Evolutionary conservation across 2,113 vertebrate genomes (phyloP).

Genomic region (Pampusana beccarii): DNA sequence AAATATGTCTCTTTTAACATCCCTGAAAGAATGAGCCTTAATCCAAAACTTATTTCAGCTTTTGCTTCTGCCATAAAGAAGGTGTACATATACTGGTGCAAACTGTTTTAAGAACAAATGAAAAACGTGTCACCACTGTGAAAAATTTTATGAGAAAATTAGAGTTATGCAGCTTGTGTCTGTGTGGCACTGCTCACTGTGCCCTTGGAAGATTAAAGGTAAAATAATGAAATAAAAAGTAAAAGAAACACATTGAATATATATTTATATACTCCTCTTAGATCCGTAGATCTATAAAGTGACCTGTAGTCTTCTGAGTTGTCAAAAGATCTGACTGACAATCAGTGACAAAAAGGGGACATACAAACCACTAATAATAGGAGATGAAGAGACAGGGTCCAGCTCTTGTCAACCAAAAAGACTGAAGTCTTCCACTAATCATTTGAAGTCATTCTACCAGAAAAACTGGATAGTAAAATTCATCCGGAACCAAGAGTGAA

Average conservation of each 20-base stretch:
- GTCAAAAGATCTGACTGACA: background rate
- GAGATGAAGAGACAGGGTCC: background rate
- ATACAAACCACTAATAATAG: background rate
- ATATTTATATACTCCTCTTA: background rate
- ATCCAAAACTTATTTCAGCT: background rate
- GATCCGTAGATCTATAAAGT: background rate
- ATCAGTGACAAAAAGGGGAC: background rate
- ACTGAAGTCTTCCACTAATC: background rate
- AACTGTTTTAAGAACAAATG: background rate
- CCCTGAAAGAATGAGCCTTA: background rate
- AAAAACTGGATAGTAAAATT: background rate
- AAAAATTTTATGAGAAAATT: background rate
- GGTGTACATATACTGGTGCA: background rate
- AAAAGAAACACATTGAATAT: background rate
- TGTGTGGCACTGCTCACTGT: background rate
- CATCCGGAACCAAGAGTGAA: background rate
- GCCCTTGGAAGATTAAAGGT: rapidly evolving
- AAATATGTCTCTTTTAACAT: background rate
- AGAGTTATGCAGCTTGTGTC: background rate
- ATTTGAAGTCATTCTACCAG: background rate
- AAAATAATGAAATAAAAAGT: background rate
- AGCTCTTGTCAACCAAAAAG: background rate
- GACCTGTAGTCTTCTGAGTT: background rate
- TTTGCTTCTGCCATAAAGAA: background rate
- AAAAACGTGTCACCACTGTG: background rate